phyloP scores from a whole-genome alignment of 2,888 invertebrate species.

The Phyllotreta striolata region DNA sequence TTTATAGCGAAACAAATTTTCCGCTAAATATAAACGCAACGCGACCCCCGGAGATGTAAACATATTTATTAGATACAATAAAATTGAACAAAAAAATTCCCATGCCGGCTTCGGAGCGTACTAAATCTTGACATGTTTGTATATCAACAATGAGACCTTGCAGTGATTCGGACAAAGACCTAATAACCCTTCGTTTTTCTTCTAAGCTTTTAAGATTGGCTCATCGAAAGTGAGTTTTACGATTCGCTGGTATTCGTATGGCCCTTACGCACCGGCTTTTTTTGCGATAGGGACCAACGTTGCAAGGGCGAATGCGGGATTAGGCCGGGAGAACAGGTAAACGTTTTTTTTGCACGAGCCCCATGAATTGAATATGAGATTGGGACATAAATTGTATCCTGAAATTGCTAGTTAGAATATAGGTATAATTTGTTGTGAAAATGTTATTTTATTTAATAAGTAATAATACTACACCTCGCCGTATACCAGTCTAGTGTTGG shows the following conservation, averaged over 20 bases:
- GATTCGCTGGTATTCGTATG: constrained; percentile 32
- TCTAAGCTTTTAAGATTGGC: constrained; percentile 32
- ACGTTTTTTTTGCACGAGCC: constrained; percentile 6
- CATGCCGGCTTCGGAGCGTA: constrained; percentile 28
- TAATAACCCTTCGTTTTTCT: constrained; percentile 39
- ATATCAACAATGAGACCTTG: constrained; percentile 44
- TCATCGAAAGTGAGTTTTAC: constrained; percentile 38
- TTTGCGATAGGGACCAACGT: neutral
- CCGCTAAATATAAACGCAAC: constrained; percentile 46
- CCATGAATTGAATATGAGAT: too few species aligned
- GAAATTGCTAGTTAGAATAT: too few species aligned
- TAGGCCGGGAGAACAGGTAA: neutral
- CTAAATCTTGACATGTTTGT: constrained; percentile 47
- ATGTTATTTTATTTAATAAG: too few species aligned
- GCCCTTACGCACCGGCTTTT: constrained; percentile 31
- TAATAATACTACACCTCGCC: too few species aligned
- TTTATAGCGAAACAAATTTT: constrained; percentile 45
- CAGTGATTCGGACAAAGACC: constrained; percentile 34
- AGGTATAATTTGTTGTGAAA: too few species aligned
- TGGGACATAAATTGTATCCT: too few species aligned
- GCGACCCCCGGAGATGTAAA: constrained; percentile 39
- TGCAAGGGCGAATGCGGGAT: neutral
- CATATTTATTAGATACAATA: constrained; percentile 43
- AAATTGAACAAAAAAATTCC: constrained; percentile 36
- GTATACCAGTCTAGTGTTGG: too few species aligned